Conservation (phyloP, 2,113 vertebrate genomes). For the Phaethon lepturus region DNA sequence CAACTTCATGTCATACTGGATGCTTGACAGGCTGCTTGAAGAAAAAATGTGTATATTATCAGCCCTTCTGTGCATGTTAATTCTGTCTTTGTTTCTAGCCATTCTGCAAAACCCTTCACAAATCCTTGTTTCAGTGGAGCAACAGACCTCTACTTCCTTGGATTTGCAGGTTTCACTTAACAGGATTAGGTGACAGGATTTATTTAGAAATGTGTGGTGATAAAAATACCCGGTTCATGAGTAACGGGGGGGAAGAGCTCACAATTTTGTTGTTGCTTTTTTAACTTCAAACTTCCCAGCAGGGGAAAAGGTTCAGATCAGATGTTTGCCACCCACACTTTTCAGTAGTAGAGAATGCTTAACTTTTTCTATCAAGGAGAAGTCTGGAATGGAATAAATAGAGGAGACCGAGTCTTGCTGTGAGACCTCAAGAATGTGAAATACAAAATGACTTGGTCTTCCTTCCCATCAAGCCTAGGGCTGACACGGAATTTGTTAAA, state of each 20-base stretch:
- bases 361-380: neutral
- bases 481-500: neutral
- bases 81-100: constrained; percentile 10
- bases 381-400: neutral
- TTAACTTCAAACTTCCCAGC: neutral
- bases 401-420: neutral
- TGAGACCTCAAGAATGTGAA: neutral
- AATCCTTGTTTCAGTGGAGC: neutral
- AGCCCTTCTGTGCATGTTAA: neutral
- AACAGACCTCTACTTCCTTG: constrained; percentile 16
- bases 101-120: neutral
- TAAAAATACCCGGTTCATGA: constrained; percentile 51
- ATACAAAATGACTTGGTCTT: neutral
- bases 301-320: neutral
- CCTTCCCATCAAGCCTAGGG: neutral
- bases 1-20: neutral
- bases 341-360: neutral
- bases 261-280: neutral
- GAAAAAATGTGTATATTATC: neutral
- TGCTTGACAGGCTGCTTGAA: neutral
- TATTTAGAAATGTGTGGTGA: constrained; percentile 45
- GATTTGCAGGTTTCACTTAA: constrained; percentile 37
- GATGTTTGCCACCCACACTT: neutral
- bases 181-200: constrained; percentile 43
- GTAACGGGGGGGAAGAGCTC: neutral